Percentiles rank a stretch among this genome's conserved stretches.
Evolutionary conservation across 1,140 invertebrate genomes (phyloP).

Genomic region (Ectropis grisescens): DNA sequence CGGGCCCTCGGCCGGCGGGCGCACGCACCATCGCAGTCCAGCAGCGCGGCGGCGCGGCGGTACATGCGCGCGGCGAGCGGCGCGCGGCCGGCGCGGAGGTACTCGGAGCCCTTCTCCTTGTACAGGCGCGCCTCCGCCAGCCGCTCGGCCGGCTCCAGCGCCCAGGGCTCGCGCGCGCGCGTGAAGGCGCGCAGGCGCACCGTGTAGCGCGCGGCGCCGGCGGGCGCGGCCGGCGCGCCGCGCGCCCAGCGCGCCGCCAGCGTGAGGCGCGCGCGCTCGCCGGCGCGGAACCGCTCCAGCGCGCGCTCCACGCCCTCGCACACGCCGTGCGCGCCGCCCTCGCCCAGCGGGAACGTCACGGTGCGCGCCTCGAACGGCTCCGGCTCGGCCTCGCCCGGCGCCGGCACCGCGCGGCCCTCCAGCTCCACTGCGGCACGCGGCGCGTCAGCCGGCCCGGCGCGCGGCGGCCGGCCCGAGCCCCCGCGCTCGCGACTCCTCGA

Average conservation of each 20-base stretch:
- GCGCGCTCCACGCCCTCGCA: conserved; percentile 89
- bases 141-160: conserved; percentile 83
- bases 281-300: conserved; percentile 84
- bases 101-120: conserved; percentile 93
- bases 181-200: conserved; percentile 88
- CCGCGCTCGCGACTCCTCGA: too few species aligned
- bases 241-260: conserved; percentile 89
- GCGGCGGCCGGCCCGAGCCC: too few species aligned
- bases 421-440: conserved; percentile 85
- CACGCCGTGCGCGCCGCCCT: conserved; percentile 82
- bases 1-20: too few species aligned
- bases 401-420: conserved; percentile 66
- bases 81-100: conserved; percentile 88
- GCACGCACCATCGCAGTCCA: too few species aligned
- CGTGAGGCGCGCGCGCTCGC: conserved; percentile 84
- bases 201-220: conserved; percentile 89
- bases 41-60: conserved; percentile 74
- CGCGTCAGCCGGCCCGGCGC: too few species aligned
- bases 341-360: conserved; percentile 88
- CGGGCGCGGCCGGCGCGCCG: conserved; percentile 78
- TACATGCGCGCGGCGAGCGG: conserved; percentile 91
- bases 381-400: conserved; percentile 56
- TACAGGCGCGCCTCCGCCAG: conserved; percentile 84
- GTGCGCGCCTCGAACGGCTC: conserved; percentile 70
- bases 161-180: conserved; percentile 85